Base-by-base conservation (phyloP, 2,113 vertebrate genomes). In the Salvelinus sp. region DNA sequence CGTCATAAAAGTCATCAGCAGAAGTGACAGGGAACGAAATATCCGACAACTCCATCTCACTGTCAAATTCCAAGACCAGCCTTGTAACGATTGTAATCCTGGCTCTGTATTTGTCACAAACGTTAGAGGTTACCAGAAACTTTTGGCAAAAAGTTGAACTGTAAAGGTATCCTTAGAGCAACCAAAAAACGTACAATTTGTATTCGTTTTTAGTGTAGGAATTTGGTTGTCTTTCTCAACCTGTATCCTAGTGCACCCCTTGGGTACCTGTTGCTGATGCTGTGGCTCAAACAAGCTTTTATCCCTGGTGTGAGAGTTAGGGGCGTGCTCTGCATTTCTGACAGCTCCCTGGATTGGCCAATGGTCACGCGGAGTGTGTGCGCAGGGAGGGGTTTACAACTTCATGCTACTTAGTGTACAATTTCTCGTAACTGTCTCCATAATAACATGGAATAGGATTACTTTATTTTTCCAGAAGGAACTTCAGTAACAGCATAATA, bases 1-100 rank as follows among this genome's bases (percentile, higher is more conserved):
- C 97, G 1, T 98, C 97, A 0, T 99, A 98, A 89, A 99, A 98
- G 75, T 99, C 96, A 5, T 98, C 97, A 0, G 96, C 88, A 0
- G 93, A 87, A 0, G 95, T 69, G 83, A 98, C 95, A 83, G 95
- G 95, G 88, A 98, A 96, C 60, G 96, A 95, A 81, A 95, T 94
- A 86, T 98, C 97, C 73, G 95, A 88, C 90, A 97, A 87, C 90
- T 97, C 96, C 93, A 98, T 96, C 84, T 82, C 74, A 80, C 77
- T 64, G 71, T 63, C n/a, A 72, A 38, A 64, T 28, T 68, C 69
- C 18, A 71, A 22, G 38, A 28, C 48, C 66, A 77, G 23, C 27
- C 22, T 38, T 64, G 16, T 25, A 23, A 70, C 1, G 25, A 72
- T 6, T 23, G 50, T 58, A 54, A 14, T 33, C 6, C 5, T 9